Conservation (phyloP, 2,888 invertebrate species). For the Drosophila nr. perissopoda region DNA sequence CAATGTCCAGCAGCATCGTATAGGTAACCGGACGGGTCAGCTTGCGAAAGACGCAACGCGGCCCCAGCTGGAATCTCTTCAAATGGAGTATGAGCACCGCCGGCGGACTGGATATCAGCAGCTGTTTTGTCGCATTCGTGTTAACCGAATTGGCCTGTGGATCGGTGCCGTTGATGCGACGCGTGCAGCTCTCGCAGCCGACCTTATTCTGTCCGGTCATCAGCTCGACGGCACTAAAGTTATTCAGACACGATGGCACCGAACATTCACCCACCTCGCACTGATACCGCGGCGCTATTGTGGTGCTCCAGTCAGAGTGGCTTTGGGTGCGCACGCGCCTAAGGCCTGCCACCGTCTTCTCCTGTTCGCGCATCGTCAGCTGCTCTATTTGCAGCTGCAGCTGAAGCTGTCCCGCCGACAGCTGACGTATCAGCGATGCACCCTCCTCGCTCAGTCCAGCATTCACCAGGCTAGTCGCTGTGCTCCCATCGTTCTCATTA, state of each 20-base stretch:
- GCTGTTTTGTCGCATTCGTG: conserved; percentile 93
- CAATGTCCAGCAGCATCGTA: conserved; percentile 93
- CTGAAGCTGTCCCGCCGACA: conserved; percentile 49
- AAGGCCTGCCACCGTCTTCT: conserved; percentile 41
- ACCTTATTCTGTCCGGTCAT: conserved; percentile 97
- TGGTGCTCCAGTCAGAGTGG: conserved; percentile 85
- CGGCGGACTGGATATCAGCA: conserved; percentile 95
- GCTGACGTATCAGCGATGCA: conserved; percentile 80
- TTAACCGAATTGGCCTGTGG: conserved; percentile 90
- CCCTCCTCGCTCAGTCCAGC: conserved; percentile 83
- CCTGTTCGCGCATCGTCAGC: conserved; percentile 13
- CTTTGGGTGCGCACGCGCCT: conserved; percentile 84
- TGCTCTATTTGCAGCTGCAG: conserved; percentile 33
- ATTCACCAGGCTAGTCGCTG: conserved; percentile 75
- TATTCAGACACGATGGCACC: conserved; percentile 94
- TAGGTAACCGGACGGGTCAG: conserved; percentile 94
- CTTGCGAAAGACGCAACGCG: conserved; percentile 91
- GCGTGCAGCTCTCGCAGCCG: conserved; percentile 95
- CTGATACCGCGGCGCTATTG: conserved; percentile 89
- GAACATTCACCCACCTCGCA: conserved; percentile 93
- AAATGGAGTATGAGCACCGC: conserved; percentile 97
- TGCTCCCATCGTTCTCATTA: not conserved
- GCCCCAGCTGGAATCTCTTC: conserved; percentile 96
- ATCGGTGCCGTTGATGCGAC: conserved; percentile 88
- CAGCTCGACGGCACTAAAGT: conserved; percentile 95